Base-by-base conservation (phyloP, 2,113 vertebrate genomes). In the Cochlearius cochlearius region DNA sequence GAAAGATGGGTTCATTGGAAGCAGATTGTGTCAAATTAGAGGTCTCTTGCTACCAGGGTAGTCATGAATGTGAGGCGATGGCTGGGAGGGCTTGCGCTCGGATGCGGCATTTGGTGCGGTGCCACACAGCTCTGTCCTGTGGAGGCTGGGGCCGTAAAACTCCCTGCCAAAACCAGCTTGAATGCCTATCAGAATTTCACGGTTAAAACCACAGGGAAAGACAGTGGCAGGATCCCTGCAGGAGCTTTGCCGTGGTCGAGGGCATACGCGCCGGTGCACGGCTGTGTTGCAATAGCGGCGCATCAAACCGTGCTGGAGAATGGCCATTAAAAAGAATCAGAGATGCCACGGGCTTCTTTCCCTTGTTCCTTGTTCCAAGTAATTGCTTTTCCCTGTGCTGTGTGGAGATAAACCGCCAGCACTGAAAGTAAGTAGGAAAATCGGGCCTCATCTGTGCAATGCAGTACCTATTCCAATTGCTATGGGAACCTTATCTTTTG, bases 401-500 rank as follows among this genome's bases (percentile, higher is more conserved):
- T 36, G 50, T 34, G 86, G 69, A 95, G 92, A 92, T 97, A 96
- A 97, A 96, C 45, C 38, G n/a, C 60, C 36, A 8, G 45, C 13
- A 12, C 56, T 7, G 62, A 82, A 68, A 72, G 62, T 9, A 43
- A 92, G 88, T 1, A 1, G 39, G 67, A 91, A 82, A 85, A 92
- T 92, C 15, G 0, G 62, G 58, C 38, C 86, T 94, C 86, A 79
- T 94, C 86, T 90, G 68, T 68, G 56, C 29, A 5, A 13, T 15
- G 52, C 6, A 0, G 67, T 56, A 52, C 83, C 95, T 94, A 25
- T 58, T 85, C 78, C 92, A 38, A 94, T 95, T 94, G 92, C 96
- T 92, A 82, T 92, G 92, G 97, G 94, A 95, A 94, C 95, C 92
- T 97, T 96, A 91, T 95, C 95, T 95, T 69, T 38, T 82, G 69